Evolutionary conservation across 2,797 vertebrate species (phyloP).

Genomic region (Catharus ustulatus): DNA sequence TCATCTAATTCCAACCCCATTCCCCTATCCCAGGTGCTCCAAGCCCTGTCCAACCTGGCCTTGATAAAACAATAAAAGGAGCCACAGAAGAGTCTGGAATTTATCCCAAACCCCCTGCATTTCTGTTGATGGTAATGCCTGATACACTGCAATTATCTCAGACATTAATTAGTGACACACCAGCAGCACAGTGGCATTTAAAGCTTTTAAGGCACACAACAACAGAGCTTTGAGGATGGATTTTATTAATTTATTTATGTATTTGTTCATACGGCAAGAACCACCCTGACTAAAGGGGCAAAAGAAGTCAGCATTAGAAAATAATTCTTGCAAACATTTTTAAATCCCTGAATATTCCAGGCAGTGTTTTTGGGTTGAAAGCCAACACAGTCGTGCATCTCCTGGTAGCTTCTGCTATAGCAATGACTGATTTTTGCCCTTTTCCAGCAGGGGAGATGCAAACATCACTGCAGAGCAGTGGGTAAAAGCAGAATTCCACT

Average conservation of each 20-base stretch:
- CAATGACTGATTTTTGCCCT: neutral
- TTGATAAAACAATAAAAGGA: neutral
- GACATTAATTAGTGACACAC: neutral
- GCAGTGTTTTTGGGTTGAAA: neutral
- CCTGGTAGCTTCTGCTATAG: neutral
- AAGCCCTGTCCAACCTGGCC: neutral
- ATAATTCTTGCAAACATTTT: neutral
- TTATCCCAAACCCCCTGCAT: neutral
- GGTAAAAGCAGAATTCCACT: neutral
- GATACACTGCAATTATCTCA: neutral
- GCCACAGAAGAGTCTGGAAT: neutral
- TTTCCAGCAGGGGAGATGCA: neutral
- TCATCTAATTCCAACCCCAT: neutral
- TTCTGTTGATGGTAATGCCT: neutral
- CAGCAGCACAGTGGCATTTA: neutral
- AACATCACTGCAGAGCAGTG: neutral
- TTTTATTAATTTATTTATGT: neutral
- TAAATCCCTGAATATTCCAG: neutral
- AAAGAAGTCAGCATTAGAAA: neutral
- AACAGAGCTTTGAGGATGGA: neutral
- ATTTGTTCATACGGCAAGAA: neutral
- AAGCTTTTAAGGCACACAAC: neutral
- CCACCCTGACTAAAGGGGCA: neutral
- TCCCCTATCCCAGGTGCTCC: neutral
- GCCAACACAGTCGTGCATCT: neutral